Conservation (phyloP, 2,113 vertebrate species). For the Anarhynchus alexandrinus region DNA sequence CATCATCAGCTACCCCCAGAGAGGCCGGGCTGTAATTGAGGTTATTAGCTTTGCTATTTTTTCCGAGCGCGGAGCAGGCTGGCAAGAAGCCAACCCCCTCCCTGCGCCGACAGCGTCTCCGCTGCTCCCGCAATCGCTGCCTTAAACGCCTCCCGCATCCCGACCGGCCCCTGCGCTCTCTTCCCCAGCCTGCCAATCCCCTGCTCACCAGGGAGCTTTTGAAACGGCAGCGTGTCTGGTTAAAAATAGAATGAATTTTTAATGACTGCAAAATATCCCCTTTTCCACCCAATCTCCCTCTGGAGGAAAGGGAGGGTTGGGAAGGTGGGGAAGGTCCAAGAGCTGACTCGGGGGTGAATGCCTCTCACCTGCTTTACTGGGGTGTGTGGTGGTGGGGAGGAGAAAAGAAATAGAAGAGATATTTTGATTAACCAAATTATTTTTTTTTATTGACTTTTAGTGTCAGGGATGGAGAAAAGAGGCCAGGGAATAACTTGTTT, state of each 20-base stretch:
- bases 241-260: constrained; percentile 79
- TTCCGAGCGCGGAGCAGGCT: neutral
- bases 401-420: neutral
- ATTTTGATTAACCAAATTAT: neutral
- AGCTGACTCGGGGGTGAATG: neutral
- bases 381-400: neutral
- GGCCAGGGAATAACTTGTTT: neutral
- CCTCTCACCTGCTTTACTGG: neutral
- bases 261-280: constrained; percentile 75
- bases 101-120: neutral
- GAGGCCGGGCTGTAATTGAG: constrained; percentile 60
- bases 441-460: neutral
- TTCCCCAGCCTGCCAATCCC: neutral
- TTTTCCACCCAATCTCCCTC: neutral
- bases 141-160: neutral
- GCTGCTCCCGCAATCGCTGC: neutral
- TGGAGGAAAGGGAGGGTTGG: neutral
- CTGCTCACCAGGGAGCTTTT: constrained; percentile 41
- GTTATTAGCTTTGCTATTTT: constrained; percentile 58
- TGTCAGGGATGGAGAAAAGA: neutral
- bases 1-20: neutral
- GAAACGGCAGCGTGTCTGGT: constrained; percentile 11
- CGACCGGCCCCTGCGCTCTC: neutral
- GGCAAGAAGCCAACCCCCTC: neutral
- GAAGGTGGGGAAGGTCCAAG: neutral